Base-by-base conservation (phyloP, 2,113 vertebrate species). In the Hyla sarda region DNA sequence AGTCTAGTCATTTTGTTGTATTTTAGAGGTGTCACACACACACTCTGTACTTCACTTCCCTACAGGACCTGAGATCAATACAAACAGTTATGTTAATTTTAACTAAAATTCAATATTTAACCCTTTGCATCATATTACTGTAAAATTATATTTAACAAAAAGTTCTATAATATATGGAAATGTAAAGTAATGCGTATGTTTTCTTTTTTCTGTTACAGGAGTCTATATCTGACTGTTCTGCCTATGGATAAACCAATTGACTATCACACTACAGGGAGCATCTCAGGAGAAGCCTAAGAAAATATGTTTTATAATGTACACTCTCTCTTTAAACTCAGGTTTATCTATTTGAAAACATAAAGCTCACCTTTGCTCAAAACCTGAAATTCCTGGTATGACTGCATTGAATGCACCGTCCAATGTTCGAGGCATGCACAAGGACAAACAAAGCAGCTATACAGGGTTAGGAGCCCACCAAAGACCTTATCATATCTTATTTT, bases 231-330 rank as follows among this genome's bases (percentile, higher is more conserved):
- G 19, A 23, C 34, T 32, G 34, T 41, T 21, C 32, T 71, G 34
- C 67, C 67, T 37, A 23, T 71, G 34, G 67, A 11, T 71, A 41
- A 16, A 41, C 5, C 65, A 34, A 34, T 23, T 23, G 34, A 41
- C 12, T 32, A 71, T 41, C 17, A 41, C 21, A 71, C 67, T 41
- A 71, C 32, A 41, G 67, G 67, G 19, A 71, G 67, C 67, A 37
- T 32, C 67, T 71, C 67, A 71, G 67, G 67, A 71, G 67, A 71
- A 14, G 32, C 65, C 65, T 69, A 69, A 71, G 32, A 41, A 41
- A 37, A 37, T 23, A 71, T 17, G 23, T 69, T n/a, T n/a, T 37
- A 41, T 16, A 23, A 71, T 41, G 67, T 71, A 30, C 67, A 41
- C 37, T 71, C 32, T 41, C 32, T 41, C 67, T 25, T 32, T 19